Percentiles rank a stretch among this genome's conserved stretches.
phyloP scores from a whole-genome alignment of 1,140 invertebrate species.

The Trissolcus basalis region DNA sequence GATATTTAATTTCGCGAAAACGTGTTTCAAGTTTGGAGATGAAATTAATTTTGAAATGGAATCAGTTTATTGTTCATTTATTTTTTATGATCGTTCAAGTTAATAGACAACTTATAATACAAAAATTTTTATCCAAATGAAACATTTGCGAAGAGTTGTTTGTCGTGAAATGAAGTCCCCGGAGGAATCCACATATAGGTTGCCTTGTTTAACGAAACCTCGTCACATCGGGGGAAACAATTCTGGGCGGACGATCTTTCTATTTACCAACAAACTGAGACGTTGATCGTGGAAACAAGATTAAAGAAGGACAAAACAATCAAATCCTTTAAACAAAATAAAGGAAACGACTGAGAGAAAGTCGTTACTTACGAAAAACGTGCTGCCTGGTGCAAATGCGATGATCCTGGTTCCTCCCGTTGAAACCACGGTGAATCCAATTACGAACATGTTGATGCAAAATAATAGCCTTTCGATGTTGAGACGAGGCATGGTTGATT shows the following conservation, averaged over 20 bases:
- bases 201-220: conserved; percentile 39
- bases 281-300: conserved; percentile 34
- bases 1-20: no score
- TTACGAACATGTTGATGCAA: conserved; percentile 43
- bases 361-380: conserved; percentile 71
- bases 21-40: no score
- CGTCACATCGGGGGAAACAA: conserved; percentile 22
- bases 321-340: background rate
- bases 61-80: no score
- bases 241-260: conserved; percentile 40
- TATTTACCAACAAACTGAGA: conserved; percentile 47
- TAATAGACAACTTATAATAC: no score
- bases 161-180: conserved; percentile 30
- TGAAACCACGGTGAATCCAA: conserved; percentile 23
- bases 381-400: conserved; percentile 70
- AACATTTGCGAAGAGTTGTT: background rate
- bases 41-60: no score
- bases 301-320: background rate
- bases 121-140: background rate
- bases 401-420: conserved; percentile 58
- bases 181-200: conserved; percentile 23
- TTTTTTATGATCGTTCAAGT: no score
- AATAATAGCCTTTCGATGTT: conserved; percentile 43
- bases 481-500: conserved; percentile 12
- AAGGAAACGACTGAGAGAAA: conserved; percentile 6